Evolutionary conservation across 2,113 vertebrate species (phyloP).

Genomic region (Bothrops jararaca): DNA sequence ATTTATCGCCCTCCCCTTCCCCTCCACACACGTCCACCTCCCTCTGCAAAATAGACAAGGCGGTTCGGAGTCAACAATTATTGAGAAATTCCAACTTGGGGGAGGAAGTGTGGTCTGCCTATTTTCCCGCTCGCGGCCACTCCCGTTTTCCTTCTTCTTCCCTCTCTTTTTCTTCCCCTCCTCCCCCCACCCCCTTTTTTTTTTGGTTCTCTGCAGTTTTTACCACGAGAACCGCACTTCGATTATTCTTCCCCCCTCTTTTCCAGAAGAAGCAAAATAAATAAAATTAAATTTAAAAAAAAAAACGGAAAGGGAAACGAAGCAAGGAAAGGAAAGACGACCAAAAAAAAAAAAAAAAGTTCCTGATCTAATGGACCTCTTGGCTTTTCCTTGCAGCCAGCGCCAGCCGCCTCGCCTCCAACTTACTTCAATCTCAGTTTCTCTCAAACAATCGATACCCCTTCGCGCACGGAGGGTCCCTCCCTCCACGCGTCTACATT

Average conservation of each 20-base stretch:
- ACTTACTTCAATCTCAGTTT: slow-evolving; percentile 65
- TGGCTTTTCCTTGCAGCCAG: neutral
- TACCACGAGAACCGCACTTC: neutral
- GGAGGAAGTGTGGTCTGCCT: slow-evolving; percentile 30
- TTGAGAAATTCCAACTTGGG: slow-evolving; percentile 56
- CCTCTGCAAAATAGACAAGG: slow-evolving; percentile 48
- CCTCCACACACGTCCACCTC: no score
- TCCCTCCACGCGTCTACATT: slow-evolving; percentile 20
- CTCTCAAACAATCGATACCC: slow-evolving; percentile 54
- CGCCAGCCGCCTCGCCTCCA: slow-evolving; percentile 61
- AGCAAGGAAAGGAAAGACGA: neutral
- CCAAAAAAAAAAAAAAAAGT: neutral
- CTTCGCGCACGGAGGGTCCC: slow-evolving; percentile 50
- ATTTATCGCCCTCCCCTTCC: slow-evolving; percentile 59
- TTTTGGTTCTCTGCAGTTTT: neutral
- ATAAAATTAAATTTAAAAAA: neutral
- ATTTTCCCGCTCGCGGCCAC: neutral
- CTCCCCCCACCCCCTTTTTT: no score
- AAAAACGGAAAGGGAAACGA: neutral
- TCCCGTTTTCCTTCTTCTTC: no score
- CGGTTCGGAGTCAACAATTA: slow-evolving; percentile 44
- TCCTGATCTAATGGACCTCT: no score
- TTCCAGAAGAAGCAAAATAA: neutral
- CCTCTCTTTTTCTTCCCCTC: no score
- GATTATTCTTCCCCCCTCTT: neutral